A percentile compares a stretch with the other conserved stretches of the same genome.
phyloP scores from a whole-genome alignment of 92 coral and sea anemone species.

The Porites cylindrica region DNA sequence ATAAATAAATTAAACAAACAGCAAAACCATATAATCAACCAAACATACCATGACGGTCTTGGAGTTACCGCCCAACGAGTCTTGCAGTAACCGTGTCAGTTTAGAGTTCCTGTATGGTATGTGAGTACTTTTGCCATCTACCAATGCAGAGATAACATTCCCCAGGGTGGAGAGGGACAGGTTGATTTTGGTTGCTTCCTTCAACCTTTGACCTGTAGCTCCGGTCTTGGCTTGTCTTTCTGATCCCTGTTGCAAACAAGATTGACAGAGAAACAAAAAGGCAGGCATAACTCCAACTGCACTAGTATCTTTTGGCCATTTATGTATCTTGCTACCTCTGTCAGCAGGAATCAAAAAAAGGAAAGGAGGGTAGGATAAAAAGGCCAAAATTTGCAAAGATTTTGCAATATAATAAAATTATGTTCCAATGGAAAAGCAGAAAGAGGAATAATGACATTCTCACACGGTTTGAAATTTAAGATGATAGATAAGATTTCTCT shows the following conservation, averaged over 20 bases:
- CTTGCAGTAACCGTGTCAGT: slow-evolving; percentile 94
- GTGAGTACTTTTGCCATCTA: slow-evolving; percentile 98
- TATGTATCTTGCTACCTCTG: too few relatives aligned
- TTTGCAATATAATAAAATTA: too few relatives aligned
- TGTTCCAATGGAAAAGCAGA: too few relatives aligned
- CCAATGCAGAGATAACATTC: slow-evolving; percentile 97
- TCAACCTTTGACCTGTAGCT: slow-evolving; percentile 95
- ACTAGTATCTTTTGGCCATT: not conserved
- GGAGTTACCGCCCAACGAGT: slow-evolving; percentile 97
- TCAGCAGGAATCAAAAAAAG: too few relatives aligned
- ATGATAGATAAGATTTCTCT: too few relatives aligned
- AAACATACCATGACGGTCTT: slow-evolving; percentile 94
- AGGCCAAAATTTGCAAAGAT: too few relatives aligned
- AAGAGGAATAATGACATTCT: too few relatives aligned
- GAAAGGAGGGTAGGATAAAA: too few relatives aligned
- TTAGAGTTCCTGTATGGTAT: slow-evolving; percentile 99
- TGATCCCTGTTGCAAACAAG: slow-evolving; percentile 73
- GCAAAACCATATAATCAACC: not conserved
- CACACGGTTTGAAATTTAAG: too few relatives aligned
- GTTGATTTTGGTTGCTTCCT: slow-evolving; percentile 99
- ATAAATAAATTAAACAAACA: too few relatives aligned
- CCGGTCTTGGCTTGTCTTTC: slow-evolving; percentile 99
- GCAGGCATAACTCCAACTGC: not conserved
- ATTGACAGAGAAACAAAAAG: not conserved
- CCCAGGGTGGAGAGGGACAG: slow-evolving; percentile 97